Evolutionary conservation across 1,140 invertebrate genomes (phyloP).

Genomic region (Calosoma granatense): DNA sequence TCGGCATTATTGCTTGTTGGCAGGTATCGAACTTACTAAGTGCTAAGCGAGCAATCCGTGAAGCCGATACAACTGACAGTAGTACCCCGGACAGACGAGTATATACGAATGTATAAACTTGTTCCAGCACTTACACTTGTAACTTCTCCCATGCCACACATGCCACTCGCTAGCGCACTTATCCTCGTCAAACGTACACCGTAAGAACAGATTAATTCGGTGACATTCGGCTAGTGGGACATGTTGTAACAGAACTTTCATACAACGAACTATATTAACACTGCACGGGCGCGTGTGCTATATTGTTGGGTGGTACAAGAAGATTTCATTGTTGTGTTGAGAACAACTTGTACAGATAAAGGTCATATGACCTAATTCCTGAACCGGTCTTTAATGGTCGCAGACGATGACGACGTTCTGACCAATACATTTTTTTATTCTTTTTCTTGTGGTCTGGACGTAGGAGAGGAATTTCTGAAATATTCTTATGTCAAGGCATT

Average conservation of each 20-base stretch:
- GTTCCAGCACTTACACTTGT: neutral
- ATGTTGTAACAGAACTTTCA: too few relatives aligned
- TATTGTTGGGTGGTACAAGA: too few relatives aligned
- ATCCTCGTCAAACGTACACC: too few relatives aligned
- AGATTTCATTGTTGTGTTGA: too few relatives aligned
- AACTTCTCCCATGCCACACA: neutral
- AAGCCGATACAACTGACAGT: too few relatives aligned
- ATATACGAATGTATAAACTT: neutral
- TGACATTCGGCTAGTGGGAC: neutral
- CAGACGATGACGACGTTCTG: neutral
- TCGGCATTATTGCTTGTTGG: constrained; percentile 6
- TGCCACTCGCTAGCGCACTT: neutral
- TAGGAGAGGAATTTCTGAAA: too few relatives aligned
- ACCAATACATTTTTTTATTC: neutral
- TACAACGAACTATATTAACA: too few relatives aligned
- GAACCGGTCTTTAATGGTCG: neutral
- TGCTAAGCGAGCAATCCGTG: too few relatives aligned
- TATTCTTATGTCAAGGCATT: too few relatives aligned
- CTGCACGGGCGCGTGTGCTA: too few relatives aligned
- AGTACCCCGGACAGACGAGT: neutral
- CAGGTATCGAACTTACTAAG: too few relatives aligned
- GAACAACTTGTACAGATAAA: neutral
- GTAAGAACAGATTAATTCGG: neutral
- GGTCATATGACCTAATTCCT: constrained; percentile 5
- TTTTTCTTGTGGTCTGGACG: neutral